Conservation (phyloP, 1,140 invertebrate genomes). For the Drosophila melanica region DNA sequence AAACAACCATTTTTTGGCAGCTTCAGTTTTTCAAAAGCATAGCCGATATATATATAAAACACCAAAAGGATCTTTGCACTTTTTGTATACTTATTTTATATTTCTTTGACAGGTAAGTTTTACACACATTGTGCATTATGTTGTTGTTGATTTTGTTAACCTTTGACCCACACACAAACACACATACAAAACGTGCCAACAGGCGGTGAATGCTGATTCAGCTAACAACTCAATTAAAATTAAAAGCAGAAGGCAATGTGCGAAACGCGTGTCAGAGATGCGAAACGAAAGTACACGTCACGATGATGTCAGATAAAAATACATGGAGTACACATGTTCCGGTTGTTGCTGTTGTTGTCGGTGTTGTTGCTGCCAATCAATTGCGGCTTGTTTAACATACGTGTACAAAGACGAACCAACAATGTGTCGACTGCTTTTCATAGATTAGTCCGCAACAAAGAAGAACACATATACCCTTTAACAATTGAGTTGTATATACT, state of each 20-base stretch:
- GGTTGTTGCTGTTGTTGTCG: background rate
- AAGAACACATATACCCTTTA: background rate
- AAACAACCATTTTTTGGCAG: slow-evolving; percentile 37
- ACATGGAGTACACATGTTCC: slow-evolving; percentile 36
- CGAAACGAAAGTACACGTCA: slow-evolving; percentile 23
- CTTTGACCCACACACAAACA: slow-evolving; percentile 22
- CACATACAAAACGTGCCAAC: background rate
- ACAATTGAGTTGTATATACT: too few species aligned
- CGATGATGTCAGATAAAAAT: slow-evolving; percentile 33
- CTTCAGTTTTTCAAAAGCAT: slow-evolving; percentile 28
- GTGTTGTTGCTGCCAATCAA: background rate
- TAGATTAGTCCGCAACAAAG: background rate
- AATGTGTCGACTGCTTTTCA: slow-evolving; percentile 4
- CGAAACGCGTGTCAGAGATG: slow-evolving; percentile 1
- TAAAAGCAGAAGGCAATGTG: slow-evolving; percentile 7
- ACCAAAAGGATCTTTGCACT: slow-evolving; percentile 8
- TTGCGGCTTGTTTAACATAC: slow-evolving; percentile 39
- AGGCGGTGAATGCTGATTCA: slow-evolving; percentile 17
- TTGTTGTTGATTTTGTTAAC: slow-evolving; percentile 20
- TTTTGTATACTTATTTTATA: background rate
- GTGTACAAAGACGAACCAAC: slow-evolving; percentile 15
- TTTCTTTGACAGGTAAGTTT: slow-evolving; percentile 17
- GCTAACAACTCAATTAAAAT: slow-evolving; percentile 56
- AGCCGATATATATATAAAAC: slow-evolving; percentile 6
- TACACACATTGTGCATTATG: background rate